Base-by-base conservation (phyloP, 1,140 invertebrate genomes). In the Drosophila repleta region DNA sequence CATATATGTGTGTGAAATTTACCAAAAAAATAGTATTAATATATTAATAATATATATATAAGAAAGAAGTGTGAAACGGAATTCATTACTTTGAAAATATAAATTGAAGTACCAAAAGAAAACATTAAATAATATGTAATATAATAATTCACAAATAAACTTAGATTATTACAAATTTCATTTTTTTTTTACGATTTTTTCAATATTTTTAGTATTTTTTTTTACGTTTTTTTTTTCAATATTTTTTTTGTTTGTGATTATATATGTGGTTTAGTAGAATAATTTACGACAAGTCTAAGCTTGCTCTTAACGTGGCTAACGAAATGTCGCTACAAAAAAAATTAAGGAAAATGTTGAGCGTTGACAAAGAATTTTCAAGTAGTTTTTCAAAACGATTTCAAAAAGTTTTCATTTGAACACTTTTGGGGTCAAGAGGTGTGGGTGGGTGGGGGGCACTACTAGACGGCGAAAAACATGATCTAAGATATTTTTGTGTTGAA, bases 241-340 rank as follows among this genome's bases (percentile, higher is more conserved):
- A 53, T 62, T 63, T 65, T 69, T 79, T 71, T 66, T 49, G 53
- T 66, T 83, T 71, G 81, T 65, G 79, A 41, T 71, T 80, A 80
- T 74, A 82, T 51, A 80, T 35, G 32, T 35, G 26, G 26, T 29
- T 60, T 79, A n/a, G 48, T 81, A 52, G 79, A 67, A 57, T 90
- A 75, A 67, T 69, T 73, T 90, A 82, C 71, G 81, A 90, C 64
- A 80, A 71, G 57, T 72, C 72, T 20, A 67, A 71, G 57, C 70
- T 83, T 80, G 76, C 87, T 90, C 87, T 80, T 90, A 90, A 90
- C 87, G 82, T 70, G 82, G 82, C 63, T 69, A 63, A 69, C 77
- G 60, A 37, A 83, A 77, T 46, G 35, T 17, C n/a, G 61, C 76
- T 79, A 76, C 69, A 51, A 52, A 58, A 70, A 35, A 8, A 10